Percentiles rank a stretch among this genome's conserved stretches.
Evolutionary conservation across 2,888 invertebrate species (phyloP).

Genomic region (Drosophila cognata): DNA sequence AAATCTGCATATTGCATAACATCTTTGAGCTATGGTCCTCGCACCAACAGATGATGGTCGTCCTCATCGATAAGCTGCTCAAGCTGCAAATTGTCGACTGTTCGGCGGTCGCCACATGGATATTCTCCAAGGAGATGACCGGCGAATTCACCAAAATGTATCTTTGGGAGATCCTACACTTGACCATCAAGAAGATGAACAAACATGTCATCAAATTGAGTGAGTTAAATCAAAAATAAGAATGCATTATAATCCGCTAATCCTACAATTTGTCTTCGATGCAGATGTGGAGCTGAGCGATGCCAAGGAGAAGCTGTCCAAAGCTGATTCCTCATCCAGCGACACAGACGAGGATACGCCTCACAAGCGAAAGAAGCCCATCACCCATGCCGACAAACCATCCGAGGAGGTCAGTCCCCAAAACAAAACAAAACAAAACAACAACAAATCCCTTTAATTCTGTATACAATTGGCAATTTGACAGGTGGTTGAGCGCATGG

Average conservation of each 20-base stretch:
- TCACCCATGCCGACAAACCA: conserved; percentile 86
- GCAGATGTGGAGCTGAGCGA: conserved; percentile 91
- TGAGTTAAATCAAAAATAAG: conserved; percentile 64
- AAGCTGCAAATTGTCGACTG: conserved; percentile 99
- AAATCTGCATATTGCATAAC: conserved; percentile 95
- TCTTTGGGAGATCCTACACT: conserved; percentile 98
- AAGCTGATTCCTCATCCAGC: conserved; percentile 92
- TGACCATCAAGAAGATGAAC: conserved; percentile 98
- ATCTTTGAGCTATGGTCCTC: conserved; percentile 98
- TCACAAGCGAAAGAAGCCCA: conserved; percentile 85
- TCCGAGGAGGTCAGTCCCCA: conserved; percentile 86
- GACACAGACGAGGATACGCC: conserved; percentile 91
- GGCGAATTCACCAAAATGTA: conserved; percentile 96
- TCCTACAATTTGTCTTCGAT: neutral
- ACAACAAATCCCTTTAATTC: neutral
- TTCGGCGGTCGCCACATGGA: conserved; percentile 98
- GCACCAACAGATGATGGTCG: conserved; percentile 98
- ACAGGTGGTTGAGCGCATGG: conserved; percentile 96
- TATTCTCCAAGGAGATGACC: conserved; percentile 97
- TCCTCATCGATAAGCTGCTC: conserved; percentile 97
- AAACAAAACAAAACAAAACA: neutral
- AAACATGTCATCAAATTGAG: conserved; percentile 95
- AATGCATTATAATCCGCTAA: neutral
- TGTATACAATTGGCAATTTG: neutral
- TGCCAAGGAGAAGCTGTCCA: conserved; percentile 93